Evolutionary conservation across 2,797 vertebrate species (phyloP).

Genomic region (Gorsachius magnificus): DNA sequence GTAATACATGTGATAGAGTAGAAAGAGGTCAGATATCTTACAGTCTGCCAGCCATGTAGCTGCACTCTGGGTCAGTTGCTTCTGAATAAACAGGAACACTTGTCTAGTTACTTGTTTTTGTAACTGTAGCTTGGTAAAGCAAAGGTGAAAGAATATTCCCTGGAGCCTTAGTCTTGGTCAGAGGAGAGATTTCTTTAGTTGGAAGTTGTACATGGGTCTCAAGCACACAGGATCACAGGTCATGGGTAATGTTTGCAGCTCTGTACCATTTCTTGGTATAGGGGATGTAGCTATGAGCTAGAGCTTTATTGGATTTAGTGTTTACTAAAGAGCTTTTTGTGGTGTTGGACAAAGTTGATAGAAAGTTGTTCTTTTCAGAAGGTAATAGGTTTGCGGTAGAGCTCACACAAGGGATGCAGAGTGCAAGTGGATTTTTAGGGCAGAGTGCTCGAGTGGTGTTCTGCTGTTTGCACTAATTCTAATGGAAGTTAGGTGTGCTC

Average conservation of each 20-base stretch:
- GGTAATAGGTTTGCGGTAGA: background rate
- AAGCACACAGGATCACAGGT: background rate
- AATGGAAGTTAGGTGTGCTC: background rate
- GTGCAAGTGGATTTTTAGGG: background rate
- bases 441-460: background rate
- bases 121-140: background rate
- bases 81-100: background rate
- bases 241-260: background rate
- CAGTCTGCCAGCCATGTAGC: background rate
- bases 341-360: background rate
- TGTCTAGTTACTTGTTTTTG: background rate
- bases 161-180: background rate
- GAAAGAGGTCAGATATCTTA: background rate
- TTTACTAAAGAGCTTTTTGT: background rate
- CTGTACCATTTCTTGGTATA: background rate
- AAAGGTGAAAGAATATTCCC: background rate
- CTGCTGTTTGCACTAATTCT: background rate
- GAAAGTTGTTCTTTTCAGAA: background rate
- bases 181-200: background rate
- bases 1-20: background rate
- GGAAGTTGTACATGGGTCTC: background rate
- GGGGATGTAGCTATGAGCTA: background rate
- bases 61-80: background rate
- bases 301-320: no score
- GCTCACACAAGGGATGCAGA: background rate